Conservation (phyloP, 2,113 vertebrate species). For the Hippocampus guttulatus region DNA sequence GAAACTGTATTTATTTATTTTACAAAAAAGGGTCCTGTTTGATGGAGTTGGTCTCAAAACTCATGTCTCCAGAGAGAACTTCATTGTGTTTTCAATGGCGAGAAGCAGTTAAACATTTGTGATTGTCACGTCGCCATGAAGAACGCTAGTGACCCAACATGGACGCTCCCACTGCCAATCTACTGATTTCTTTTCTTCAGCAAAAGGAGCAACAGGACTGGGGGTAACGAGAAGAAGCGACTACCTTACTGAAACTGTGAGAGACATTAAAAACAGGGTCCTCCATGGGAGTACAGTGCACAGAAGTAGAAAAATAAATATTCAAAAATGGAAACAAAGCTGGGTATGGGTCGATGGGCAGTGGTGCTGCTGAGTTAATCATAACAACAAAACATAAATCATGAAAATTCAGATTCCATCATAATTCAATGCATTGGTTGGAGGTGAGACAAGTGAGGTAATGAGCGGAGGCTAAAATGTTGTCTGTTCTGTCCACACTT, state of each 20-base stretch:
- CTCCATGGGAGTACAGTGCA: slow-evolving; percentile 22
- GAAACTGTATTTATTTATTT: slow-evolving; percentile 40
- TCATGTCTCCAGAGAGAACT: neutral
- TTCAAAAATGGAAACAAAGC: slow-evolving; percentile 25
- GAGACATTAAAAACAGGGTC: slow-evolving; percentile 30
- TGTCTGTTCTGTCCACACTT: slow-evolving; percentile 27
- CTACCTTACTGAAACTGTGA: slow-evolving; percentile 2
- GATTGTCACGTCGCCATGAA: slow-evolving; percentile 41
- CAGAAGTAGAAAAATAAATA: slow-evolving; percentile 58
- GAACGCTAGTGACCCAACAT: neutral
- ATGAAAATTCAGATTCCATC: neutral
- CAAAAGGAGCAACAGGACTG: neutral
- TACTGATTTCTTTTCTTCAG: neutral
- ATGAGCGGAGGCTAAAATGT: slow-evolving; percentile 23
- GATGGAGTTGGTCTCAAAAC: slow-evolving; percentile 7
- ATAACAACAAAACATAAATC: neutral
- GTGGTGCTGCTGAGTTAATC: neutral
- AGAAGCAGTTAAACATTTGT: slow-evolving; percentile 12
- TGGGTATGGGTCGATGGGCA: neutral
- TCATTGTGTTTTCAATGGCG: neutral
- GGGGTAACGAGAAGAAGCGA: neutral
- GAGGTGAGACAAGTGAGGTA: slow-evolving; percentile 13
- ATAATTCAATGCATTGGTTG: neutral
- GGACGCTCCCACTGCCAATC: slow-evolving; percentile 1
- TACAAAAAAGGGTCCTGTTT: slow-evolving; percentile 46